These are phyloP conservation scores for Reinhardtius hippoglossoides DNA, from an alignment of 2,113 vertebrate genomes.

Conservation along the genomic window DNA sequence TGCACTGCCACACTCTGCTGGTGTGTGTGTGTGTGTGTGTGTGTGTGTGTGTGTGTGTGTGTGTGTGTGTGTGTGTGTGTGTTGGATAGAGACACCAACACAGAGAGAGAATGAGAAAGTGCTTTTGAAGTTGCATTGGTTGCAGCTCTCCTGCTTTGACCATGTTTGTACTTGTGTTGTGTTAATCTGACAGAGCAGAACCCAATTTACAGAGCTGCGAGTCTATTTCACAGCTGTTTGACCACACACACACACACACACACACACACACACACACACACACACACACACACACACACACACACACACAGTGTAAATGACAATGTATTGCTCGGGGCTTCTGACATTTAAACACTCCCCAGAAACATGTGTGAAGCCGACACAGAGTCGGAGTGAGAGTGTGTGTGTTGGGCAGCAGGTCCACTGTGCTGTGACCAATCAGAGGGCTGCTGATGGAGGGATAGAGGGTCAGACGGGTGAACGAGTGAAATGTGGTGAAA, in stretches of 20 bases:
- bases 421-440: slow-evolving; percentile 31
- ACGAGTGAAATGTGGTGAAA: not conserved
- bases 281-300: slow-evolving; percentile 18
- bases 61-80: slow-evolving; percentile 4
- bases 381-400: not conserved
- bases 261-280: slow-evolving; percentile 33
- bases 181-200: slow-evolving; percentile 75
- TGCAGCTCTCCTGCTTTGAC: slow-evolving; percentile 54
- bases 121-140: slow-evolving; percentile 66
- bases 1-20: slow-evolving; percentile 2
- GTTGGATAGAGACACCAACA: not conserved
- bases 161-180: slow-evolving; percentile 70
- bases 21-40: slow-evolving; percentile 13
- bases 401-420: too few relatives aligned
- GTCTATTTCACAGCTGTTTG: slow-evolving; percentile 79
- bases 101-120: not conserved
- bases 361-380: slow-evolving; percentile 29
- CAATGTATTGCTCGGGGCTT: slow-evolving; percentile 55
- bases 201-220: slow-evolving; percentile 71
- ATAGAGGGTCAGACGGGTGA: not conserved
- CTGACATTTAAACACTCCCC: slow-evolving; percentile 74
- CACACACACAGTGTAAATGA: slow-evolving; percentile 60
- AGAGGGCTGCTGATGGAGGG: not conserved
- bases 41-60: slow-evolving; percentile 8
- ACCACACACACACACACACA: slow-evolving; percentile 58